Evolutionary conservation across 2,797 vertebrate species (phyloP).

Genomic region (Labroides dimidiatus): DNA sequence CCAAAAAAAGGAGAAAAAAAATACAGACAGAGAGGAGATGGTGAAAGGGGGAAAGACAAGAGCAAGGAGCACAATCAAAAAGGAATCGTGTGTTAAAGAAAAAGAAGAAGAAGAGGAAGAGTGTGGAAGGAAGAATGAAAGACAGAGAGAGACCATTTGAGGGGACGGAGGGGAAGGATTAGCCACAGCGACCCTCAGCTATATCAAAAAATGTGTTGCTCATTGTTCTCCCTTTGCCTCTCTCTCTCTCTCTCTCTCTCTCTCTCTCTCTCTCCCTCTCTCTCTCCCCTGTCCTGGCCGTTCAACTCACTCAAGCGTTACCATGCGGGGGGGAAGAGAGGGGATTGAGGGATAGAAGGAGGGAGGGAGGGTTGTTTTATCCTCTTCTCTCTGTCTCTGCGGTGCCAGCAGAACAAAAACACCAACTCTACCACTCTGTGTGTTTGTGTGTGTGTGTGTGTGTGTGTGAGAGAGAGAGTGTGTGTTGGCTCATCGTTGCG

Average conservation of each 20-base stretch:
- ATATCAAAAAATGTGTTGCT: constrained; percentile 88
- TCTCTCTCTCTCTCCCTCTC: constrained; percentile 51
- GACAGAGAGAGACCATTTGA: constrained; percentile 80
- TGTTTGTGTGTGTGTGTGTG: constrained; percentile 55
- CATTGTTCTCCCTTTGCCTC: constrained; percentile 84
- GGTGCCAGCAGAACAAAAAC: constrained; percentile 82
- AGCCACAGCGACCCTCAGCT: constrained; percentile 84
- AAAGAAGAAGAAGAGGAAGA: constrained; percentile 58
- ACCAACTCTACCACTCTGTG: constrained; percentile 73
- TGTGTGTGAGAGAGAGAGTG: constrained; percentile 40
- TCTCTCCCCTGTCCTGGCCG: constrained; percentile 75
- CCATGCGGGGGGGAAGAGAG: constrained; percentile 55
- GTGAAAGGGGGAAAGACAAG: constrained; percentile 71
- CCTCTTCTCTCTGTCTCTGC: constrained; percentile 80
- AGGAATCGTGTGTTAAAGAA: constrained; percentile 61
- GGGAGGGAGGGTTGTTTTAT: constrained; percentile 80
- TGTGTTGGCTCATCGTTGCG: constrained; percentile 63
- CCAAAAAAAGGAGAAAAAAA: constrained; percentile 45
- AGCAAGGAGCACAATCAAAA: constrained; percentile 70
- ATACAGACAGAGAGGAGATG: constrained; percentile 50
- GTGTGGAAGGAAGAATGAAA: constrained; percentile 62
- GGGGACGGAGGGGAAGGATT: constrained; percentile 86
- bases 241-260: constrained; percentile 58
- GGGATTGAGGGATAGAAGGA: constrained; percentile 72
- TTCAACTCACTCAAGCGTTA: constrained; percentile 86